These are phyloP conservation scores for Drosophila macrospina DNA, from an alignment of 2,888 invertebrate species.

Conservation along the genomic window DNA sequence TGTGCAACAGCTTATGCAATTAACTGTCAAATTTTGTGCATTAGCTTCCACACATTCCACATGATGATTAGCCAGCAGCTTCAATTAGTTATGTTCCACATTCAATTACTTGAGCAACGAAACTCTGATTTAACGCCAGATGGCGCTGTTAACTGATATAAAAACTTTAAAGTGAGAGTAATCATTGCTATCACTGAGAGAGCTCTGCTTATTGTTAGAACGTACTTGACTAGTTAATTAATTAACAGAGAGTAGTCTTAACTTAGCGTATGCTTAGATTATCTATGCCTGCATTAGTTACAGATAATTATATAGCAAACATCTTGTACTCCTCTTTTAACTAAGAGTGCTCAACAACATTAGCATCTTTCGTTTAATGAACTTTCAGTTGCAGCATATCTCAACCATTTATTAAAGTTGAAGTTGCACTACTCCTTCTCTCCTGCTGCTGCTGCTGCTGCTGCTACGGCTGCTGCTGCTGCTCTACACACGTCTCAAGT, in stretches of 20 bases:
- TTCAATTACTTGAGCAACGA: neutral
- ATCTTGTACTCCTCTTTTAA: neutral
- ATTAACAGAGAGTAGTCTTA: too few species aligned
- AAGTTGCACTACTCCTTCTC: neutral
- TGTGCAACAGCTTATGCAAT: slow-evolving; percentile 5
- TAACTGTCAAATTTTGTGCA: neutral
- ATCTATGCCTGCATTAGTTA: too few species aligned
- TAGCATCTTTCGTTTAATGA: slow-evolving; percentile 2
- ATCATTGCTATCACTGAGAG: too few species aligned
- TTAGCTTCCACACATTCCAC: neutral
- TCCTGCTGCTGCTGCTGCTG: neutral
- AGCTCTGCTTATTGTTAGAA: too few species aligned
- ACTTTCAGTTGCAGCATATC: slow-evolving; percentile 8
- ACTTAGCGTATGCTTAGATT: too few species aligned
- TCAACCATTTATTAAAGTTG: slow-evolving; percentile 11
- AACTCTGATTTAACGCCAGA: too few species aligned
- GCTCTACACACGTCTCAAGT: slow-evolving; percentile 63
- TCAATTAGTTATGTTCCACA: too few species aligned
- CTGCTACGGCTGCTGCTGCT: slow-evolving; percentile 15
- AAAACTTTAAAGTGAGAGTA: too few species aligned
- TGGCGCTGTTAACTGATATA: too few species aligned
- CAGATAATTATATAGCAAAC: too few species aligned
- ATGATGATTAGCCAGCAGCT: neutral
- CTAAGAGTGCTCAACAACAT: neutral
- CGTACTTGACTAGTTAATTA: too few species aligned